These are phyloP conservation scores for Turdus rufiventris DNA, from an alignment of 2,113 vertebrate species.

Conservation along the genomic window DNA sequence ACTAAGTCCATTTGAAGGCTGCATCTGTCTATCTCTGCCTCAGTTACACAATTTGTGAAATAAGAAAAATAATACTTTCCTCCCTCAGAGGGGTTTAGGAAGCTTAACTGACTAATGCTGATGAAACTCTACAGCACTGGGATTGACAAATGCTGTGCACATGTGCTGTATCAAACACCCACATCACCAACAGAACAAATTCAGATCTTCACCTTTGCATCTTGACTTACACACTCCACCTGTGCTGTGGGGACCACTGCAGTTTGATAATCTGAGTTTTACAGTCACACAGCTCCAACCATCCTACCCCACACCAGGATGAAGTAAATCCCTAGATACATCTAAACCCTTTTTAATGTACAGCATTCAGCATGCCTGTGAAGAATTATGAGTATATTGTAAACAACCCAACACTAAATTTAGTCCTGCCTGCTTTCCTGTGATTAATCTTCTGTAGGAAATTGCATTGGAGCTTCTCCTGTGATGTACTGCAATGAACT, in stretches of 20 bases:
- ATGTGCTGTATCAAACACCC: background rate
- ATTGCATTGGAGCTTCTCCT: constrained; percentile 32
- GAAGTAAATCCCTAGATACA: background rate
- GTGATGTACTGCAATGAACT: background rate
- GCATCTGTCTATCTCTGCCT: background rate
- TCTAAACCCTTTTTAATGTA: background rate
- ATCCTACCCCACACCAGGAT: background rate
- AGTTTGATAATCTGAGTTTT: background rate
- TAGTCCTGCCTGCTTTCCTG: constrained; percentile 16
- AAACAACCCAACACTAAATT: constrained; percentile 20
- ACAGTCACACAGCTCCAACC: background rate
- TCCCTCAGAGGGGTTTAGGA: background rate
- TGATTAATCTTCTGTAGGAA: constrained; percentile 41
- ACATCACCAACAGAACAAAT: background rate
- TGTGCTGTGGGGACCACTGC: background rate
- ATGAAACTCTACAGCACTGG: background rate
- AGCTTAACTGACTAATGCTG: background rate
- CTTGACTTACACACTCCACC: background rate
- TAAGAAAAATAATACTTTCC: background rate
- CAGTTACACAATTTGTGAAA: background rate
- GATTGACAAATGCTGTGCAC: background rate
- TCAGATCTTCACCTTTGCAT: background rate
- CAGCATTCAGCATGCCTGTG: background rate
- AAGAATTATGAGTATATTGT: background rate
- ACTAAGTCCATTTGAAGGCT: background rate